Evolutionary conservation across 2,797 vertebrate species (phyloP).

Genomic region (Phoebastria nigripes): DNA sequence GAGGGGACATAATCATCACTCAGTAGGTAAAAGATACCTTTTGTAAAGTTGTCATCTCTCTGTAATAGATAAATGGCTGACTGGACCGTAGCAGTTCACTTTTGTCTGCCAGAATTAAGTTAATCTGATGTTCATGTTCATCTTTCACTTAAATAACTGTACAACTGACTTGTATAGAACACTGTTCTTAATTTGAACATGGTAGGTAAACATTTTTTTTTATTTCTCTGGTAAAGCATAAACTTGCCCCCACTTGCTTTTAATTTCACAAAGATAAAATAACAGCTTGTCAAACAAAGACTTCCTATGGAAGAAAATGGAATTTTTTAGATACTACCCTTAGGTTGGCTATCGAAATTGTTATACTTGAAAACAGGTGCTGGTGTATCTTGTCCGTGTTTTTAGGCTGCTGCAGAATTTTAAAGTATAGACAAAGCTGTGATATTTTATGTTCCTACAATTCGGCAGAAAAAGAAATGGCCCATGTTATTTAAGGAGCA

Average conservation of each 20-base stretch:
- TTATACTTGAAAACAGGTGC: constrained; percentile 85
- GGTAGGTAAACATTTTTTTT: constrained; percentile 84
- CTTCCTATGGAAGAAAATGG: constrained; percentile 99
- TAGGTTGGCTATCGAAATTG: constrained; percentile 83
- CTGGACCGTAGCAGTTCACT: constrained; percentile 88
- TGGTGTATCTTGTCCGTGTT: constrained; percentile 86
- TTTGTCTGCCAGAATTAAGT: constrained; percentile 89
- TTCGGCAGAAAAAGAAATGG: constrained; percentile 76
- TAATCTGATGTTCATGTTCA: constrained; percentile 90
- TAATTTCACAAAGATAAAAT: constrained; percentile 78
- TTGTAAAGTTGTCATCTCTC: constrained; percentile 99
- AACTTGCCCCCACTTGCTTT: constrained; percentile 81
- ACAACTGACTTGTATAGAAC: constrained; percentile 90
- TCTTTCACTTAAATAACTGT: constrained; percentile 94
- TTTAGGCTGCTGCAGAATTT: constrained; percentile 92
- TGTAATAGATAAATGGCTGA: constrained; percentile 96
- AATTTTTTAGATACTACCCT: constrained; percentile 86
- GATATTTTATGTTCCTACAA: constrained; percentile 87
- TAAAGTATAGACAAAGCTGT: constrained; percentile 89
- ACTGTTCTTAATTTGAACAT: constrained; percentile 90
- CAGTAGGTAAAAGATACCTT: constrained; percentile 99
- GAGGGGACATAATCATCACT: constrained; percentile 99
- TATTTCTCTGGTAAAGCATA: constrained; percentile 84
- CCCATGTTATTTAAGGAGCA: constrained; percentile 80
- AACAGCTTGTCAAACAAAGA: constrained; percentile 81